These are phyloP conservation scores for Plectrocnemia conspersa DNA, from an alignment of 1,140 invertebrate genomes.

Conservation along the genomic window DNA sequence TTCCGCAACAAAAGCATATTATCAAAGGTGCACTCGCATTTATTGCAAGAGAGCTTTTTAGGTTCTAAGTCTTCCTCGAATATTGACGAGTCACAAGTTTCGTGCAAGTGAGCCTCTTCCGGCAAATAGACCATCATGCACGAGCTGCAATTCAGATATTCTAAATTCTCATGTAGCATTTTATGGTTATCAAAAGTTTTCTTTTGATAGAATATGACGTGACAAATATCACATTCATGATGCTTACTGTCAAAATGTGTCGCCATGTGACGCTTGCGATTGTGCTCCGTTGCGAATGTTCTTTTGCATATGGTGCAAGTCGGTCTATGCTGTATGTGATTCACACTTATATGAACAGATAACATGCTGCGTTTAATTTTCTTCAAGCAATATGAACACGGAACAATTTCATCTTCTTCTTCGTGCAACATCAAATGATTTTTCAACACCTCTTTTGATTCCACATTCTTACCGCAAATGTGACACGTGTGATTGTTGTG, in stretches of 20 bases:
- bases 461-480: conserved; percentile 53
- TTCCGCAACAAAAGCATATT: conserved; percentile 44
- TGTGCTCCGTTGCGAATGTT: conserved; percentile 55
- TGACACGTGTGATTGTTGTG: conserved; percentile 50
- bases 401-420: conserved; percentile 39
- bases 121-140: no score
- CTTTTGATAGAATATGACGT: conserved; percentile 48
- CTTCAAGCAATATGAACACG: conserved; percentile 50
- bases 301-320: conserved; percentile 54
- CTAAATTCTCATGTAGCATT: conserved; percentile 40
- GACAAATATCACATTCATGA: conserved; percentile 52
- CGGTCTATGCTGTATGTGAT: conserved; percentile 48
- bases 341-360: conserved; percentile 51
- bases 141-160: conserved; percentile 43
- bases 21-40: conserved; percentile 52
- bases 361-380: conserved; percentile 45
- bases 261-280: conserved; percentile 57
- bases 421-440: conserved; percentile 61
- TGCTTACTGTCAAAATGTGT: conserved; percentile 53
- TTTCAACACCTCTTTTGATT: conserved; percentile 61
- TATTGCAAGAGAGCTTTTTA: conserved; percentile 48
- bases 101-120: no score
- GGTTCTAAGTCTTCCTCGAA: no score
- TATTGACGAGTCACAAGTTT: no score
- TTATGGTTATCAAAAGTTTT: conserved; percentile 50